Base-by-base conservation (phyloP, 2,113 vertebrate species). In the Gymnogyps californianus region DNA sequence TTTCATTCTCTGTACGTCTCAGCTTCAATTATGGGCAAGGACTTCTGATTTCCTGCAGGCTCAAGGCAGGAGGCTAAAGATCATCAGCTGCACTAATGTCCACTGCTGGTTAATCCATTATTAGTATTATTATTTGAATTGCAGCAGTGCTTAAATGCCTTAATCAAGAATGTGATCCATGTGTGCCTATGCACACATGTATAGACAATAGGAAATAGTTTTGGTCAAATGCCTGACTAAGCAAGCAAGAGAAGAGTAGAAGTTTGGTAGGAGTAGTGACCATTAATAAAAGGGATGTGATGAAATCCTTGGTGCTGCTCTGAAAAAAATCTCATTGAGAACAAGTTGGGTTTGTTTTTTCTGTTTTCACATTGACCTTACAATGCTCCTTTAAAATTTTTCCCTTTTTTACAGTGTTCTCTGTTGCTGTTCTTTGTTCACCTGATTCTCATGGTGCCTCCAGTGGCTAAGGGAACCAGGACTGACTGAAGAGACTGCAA, bases 31-130 rank as follows among this genome's bases (percentile, higher is more conserved):
- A 74, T 0, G 3, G 58, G 12, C 46, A 80, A 80, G 82, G 71
- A 38, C 62, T 91, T 90, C 40, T 55, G 87, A 62, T 85, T 76
- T 95, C 96, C 93, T 88, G 82, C 90, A 62, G 87, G 46, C 54
- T 96, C 71, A 49, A 93, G 92, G 88, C 96, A 94, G 96, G 92
- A 96, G 93, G 90, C 66, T 91, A 86, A 95, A 94, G 82, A 93
- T 86, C 82, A 90, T 94, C 90, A 92, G 58, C 82, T 75, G 28
- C 75, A 66, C 58, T 96, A 22, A 90, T 88, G 92, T 86, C 95
- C 71, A 38, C 71, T 93, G 79, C 71, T 88, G 82, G 66, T 91
- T 91, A 93, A 94, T 96, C 65, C 78, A 87, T 95, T 96, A 93
- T 91, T 87, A 91, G 70, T 52, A 34, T 7, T 91, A 89, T 79